Base-by-base conservation (phyloP, 2,797 vertebrate genomes). In the Acipenser oxyrinchus region DNA sequence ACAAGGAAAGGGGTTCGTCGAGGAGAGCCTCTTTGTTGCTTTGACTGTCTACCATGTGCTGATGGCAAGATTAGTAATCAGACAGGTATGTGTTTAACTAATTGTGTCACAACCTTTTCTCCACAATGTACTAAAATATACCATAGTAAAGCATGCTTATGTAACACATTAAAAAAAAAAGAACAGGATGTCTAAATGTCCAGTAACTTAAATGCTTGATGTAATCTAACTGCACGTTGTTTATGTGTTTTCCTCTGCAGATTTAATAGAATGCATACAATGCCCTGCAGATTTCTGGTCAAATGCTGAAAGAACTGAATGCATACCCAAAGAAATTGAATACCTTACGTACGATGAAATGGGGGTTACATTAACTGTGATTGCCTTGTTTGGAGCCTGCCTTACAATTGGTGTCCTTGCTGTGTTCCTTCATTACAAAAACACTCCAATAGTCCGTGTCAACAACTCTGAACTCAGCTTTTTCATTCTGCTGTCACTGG, bases 41-140 rank as follows among this genome's bases (percentile, higher is more conserved):
- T 78, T 81, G 79, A 81, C 65, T 81, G 79, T 76, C 67, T 78
- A 74, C 74, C 76, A 78, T 81, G 79, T 79, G 79, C 77, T 53
- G 73, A 67, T 70, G 79, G 79, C 72, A 73, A 74, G 60, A 79
- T 79, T 74, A 81, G 72, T 73, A 77, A 81, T 77, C 50, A 81
- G 69, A 81, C 79, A 78, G 77, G 79, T 79, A 59, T 63, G 50
- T 23, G 9, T 7, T 6, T 37, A 4, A 37, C 1, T 37, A 0
- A 37, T 37, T 37, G 37, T 37, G 37, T 37, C 37, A 37, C 37
- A 37, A 37, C 37, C 37, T 37, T 37, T 37, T 37, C 5, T 37
- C 5, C 37, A 18, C 18, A 18, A 18, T 37, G 23, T 37, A 37
- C 23, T 37, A 37, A 37, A 37, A 37, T 37, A 3, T 37, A 37